Base-by-base conservation (phyloP, 2,797 vertebrate genomes). In the Apogon hyalosoma region DNA sequence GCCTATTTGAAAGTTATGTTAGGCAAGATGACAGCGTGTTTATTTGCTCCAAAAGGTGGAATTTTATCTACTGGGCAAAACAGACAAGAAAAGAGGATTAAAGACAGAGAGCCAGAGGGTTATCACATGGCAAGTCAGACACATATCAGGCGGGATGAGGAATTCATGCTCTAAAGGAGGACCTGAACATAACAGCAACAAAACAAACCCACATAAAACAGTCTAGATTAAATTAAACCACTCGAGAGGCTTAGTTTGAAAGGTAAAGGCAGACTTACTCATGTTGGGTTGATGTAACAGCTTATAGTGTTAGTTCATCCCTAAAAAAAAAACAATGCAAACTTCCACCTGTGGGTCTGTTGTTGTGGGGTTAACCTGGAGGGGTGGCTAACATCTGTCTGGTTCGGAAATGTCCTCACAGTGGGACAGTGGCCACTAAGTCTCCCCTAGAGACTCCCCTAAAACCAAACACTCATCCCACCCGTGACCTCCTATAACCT, bases 401-500 rank as follows among this genome's bases (percentile, higher is more conserved):
- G 46, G 66, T 57, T 75, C 39, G 16, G 60, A 42, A 63, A 60
- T 58, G 55, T 68, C 73, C 63, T 70, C 71, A 68, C 47, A 1
- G 81, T 65, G 68, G 83, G 85, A 79, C 53, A 73, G 69, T 51
- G 58, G 77, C 47, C 41, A 3, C 61, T 52, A 53, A 80, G 46
- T 76, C 65, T 75, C 67, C 81, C 78, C 62, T 9, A 16, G 66
- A 64, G 77, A 77, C 47, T 64, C 68, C 52, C 55, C 19, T 31
- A 66, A 81, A 85, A 77, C 75, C 46, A 84, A 85, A 84, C 71
- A 68, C 31, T 18, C 59, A 79, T 75, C 57, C 68, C 70, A 73
- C 50, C 75, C 80, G 55, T 58, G 47, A 49, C 80, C 86, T 88
- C 84, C 69, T 69, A 57, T 72, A 82, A 86, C 87, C 87, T 82